A percentile compares a stretch with the other conserved stretches of the same genome.
phyloP scores from a whole-genome alignment of 37 sponge, comb jelly and placozoan genomes.

The Theonella swinhoei region DNA sequence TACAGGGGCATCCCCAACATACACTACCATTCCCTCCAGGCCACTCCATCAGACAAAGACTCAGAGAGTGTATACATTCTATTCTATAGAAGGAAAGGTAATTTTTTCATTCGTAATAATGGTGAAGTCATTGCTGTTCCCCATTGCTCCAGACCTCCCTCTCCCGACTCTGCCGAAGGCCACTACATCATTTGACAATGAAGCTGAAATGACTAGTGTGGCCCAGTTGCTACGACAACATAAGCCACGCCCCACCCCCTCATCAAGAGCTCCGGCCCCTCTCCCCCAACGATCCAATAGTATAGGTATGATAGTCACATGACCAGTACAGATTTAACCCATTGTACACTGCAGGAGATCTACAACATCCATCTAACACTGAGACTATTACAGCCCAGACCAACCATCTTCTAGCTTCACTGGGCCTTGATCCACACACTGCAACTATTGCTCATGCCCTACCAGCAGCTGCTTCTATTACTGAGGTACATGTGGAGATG shows the following conservation, averaged over 20 bases:
- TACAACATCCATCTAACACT: too few species aligned
- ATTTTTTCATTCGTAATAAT: not conserved
- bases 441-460: not conserved
- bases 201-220: not conserved
- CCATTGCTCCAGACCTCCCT: not conserved
- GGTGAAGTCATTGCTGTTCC: too few species aligned
- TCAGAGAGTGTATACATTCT: constrained; percentile 57
- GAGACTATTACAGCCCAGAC: not conserved
- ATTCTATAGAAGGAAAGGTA: constrained; percentile 47
- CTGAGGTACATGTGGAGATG: not conserved
- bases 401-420: not conserved
- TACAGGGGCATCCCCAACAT: too few species aligned
- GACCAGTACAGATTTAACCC: too few species aligned
- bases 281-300: constrained; percentile 1
- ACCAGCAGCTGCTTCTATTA: not conserved
- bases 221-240: not conserved
- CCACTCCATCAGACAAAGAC: constrained; percentile 30
- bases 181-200: not conserved
- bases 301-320: not conserved
- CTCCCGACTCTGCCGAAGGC: not conserved
- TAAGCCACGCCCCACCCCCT: not conserved
- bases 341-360: too few species aligned
- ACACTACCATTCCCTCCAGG: too few species aligned
- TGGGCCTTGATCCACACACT: not conserved
- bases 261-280: not conserved